Evolutionary conservation across 2,797 vertebrate genomes (phyloP), one percentile per base, ranked within the genome.

Genomic region (Pseudochaenichthys georgianus): DNA sequence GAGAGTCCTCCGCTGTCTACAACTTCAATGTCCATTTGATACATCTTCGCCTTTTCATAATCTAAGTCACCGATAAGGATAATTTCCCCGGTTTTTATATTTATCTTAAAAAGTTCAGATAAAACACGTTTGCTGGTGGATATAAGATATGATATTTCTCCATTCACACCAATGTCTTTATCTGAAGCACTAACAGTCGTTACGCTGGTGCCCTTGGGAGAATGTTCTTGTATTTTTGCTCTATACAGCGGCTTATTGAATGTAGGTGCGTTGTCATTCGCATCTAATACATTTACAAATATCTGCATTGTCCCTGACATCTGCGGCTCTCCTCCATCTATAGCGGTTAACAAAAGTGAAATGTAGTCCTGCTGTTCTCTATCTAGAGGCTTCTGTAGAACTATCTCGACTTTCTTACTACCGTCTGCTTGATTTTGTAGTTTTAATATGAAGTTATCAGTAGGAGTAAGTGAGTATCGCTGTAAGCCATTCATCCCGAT

Each of bases 191-290:
- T 93, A 0, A 96, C 89, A 13, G 80, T 87, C 0, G 90, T 71
- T n/a, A 96, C 54, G 1, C 80, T 19, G 3, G 92, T 92, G 1
- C 90, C 90, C 9, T 69, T 84, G 0, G 90, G 85, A 0, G 80
- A 69, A 59, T 95, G 94, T 81, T 96, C 95, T 0, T 1, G 45
- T 50, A 95, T 57, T 50, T 48, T 90, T 5, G 90, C 21, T 21
- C 83, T 93, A 80, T 80, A 92, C 5, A 84, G 5, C 0, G 90
- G 48, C 53, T 94, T 87, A 5, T 13, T 77, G 52, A 95, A 96
- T 8, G 74, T 3, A 0, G 95, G 95, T 1, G 94, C 85, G 60
- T 96, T 96, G 80, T 96, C 95, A 57, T 96, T 96, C 0, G 7
- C 86, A 43, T 96, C 94, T 67, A 87, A 69, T n/a, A 96, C 88